Conservation (phyloP, 2,113 vertebrate species). For the Osmerus mordax region DNA sequence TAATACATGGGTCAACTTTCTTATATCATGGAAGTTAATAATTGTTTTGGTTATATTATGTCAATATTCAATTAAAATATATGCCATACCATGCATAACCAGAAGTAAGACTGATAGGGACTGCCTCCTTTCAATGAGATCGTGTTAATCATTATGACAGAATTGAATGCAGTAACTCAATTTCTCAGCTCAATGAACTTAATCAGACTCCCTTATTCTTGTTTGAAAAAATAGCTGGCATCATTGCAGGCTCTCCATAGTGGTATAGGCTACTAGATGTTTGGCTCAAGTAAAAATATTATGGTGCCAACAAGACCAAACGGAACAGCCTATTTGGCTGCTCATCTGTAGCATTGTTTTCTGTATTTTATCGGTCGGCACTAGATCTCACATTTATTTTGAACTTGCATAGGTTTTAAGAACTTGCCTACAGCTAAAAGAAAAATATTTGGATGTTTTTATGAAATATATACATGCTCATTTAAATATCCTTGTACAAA, state of each 20-base stretch:
- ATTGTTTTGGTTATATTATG: neutral
- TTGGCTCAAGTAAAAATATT: neutral
- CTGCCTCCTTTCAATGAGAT: neutral
- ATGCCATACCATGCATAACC: neutral
- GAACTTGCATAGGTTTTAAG: no score
- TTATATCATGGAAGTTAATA: no score
- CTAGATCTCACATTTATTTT: no score
- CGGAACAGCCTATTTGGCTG: neutral
- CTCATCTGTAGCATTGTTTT: no score
- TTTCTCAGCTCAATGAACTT: slow-evolving; percentile 19
- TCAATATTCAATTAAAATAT: neutral
- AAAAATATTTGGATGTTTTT: no score
- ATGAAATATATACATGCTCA: no score
- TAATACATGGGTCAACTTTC: no score
- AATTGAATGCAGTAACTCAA: neutral
- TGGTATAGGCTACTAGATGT: neutral
- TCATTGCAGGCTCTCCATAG: neutral
- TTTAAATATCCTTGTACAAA: no score
- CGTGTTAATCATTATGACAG: neutral
- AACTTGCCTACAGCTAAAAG: no score
- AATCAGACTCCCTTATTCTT: slow-evolving; percentile 7
- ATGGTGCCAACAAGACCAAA: neutral
- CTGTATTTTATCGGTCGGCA: no score
- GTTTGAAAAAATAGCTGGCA: slow-evolving; percentile 7
- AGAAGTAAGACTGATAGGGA: neutral